A percentile compares a stretch with the other conserved stretches of the same genome.
These are phyloP conservation scores for Bubo scandiacus DNA, from an alignment of 2,113 vertebrate genomes.

Conservation along the genomic window DNA sequence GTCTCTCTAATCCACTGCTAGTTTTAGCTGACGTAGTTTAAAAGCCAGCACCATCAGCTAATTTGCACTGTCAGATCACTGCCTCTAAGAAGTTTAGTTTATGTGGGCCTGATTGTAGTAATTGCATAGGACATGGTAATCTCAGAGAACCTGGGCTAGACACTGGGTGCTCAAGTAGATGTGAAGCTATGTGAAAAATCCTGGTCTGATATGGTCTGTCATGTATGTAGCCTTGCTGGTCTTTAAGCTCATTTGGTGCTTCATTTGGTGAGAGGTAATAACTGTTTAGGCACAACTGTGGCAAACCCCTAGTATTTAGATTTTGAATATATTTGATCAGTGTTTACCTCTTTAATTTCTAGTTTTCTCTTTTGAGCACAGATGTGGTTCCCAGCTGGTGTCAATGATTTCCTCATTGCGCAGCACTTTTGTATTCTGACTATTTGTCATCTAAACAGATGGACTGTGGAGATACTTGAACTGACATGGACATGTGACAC, in stretches of 20 bases:
- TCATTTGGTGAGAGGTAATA: background rate
- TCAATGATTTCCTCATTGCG: background rate
- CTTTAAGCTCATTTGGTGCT: background rate
- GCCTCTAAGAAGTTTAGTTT: background rate
- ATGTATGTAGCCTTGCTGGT: background rate
- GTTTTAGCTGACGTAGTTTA: background rate
- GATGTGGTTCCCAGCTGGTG: background rate
- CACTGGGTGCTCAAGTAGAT: fast-evolving
- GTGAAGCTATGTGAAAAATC: background rate
- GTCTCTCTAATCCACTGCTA: background rate
- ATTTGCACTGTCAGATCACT: background rate
- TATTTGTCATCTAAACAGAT: background rate
- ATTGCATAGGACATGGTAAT: background rate
- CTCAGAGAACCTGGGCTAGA: background rate
- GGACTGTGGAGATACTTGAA: background rate
- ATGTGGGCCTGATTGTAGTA: background rate
- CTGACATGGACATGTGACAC: background rate
- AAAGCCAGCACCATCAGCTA: background rate
- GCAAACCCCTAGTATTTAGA: background rate
- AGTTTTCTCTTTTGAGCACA: background rate
- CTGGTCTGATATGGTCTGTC: background rate
- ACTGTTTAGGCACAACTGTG: background rate
- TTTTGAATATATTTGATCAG: background rate
- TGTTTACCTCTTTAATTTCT: background rate
- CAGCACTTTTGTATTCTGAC: background rate